Base-by-base conservation (phyloP, 2,888 invertebrate species). In the Eupithecia vulgata region DNA sequence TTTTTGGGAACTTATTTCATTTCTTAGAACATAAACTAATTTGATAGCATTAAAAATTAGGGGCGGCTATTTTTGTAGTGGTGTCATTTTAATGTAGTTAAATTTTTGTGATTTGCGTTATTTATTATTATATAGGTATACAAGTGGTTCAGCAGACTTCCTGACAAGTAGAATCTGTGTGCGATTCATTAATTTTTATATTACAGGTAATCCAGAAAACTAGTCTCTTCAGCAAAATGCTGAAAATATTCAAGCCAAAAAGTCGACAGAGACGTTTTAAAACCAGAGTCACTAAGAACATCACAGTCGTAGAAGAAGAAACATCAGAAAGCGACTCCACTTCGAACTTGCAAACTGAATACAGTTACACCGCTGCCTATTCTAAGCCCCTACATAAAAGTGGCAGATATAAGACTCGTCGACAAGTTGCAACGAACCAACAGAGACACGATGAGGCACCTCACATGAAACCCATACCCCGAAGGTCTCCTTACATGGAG, bases 281-380 rank as follows among this genome's bases (percentile, higher is more conserved):
- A 69, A 75, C 35, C 57, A 76, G 57, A 61, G 45, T 5, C n/a
- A 30, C 13, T 61, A 35, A 70, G 37, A 78, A 75, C 30, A 73
- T 61, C 21, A 73, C 73, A 34, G 70, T 74, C 40, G 10, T 65
- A 6, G 21, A 40, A 13, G 65, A 37, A 37, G 65, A 65, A 40
- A 13, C 35, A 37, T 79, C 77, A n/a, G 86, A 83, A 21, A 87
- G 81, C 65, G 88, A 89, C 25, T 57, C 57, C 0, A 21, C 21
- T 72, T 88, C 89, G 0, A 88, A 89, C 68, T 89, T 90, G 77
- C 85, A 87, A 75, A 91, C 92, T 0, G 76, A 90, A 5, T 90
- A 88, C 77, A 91, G 88, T 67, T 85, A 88, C 62, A 86, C 84
- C 57, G 76, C 77, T 40, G 79, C 77, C 57, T 13, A 21, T 35